These are phyloP conservation scores for Acrobasis repandana DNA, from an alignment of 2,888 invertebrate species.

Conservation along the genomic window DNA sequence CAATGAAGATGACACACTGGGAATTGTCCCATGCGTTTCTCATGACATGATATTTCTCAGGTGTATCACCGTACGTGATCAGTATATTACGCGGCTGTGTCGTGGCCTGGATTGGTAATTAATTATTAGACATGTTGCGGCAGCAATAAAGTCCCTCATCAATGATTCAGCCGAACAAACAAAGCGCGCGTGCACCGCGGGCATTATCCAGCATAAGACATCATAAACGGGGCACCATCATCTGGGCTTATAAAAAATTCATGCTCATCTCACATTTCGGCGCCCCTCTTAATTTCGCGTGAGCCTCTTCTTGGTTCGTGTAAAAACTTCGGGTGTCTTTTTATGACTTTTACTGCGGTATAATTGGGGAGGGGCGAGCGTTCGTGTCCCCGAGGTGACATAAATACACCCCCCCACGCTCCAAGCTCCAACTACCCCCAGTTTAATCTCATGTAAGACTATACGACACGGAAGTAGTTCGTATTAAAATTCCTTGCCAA, in stretches of 20 bases:
- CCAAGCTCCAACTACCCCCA: constrained; percentile 65
- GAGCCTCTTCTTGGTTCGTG: constrained; percentile 80
- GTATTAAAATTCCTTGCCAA: constrained; percentile 62
- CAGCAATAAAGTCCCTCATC: constrained; percentile 73
- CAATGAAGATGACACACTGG: background rate
- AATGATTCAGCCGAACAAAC: constrained; percentile 76
- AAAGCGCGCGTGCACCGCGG: constrained; percentile 73
- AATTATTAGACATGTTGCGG: constrained; percentile 71
- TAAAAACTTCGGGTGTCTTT: constrained; percentile 83
- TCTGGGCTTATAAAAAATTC: constrained; percentile 83
- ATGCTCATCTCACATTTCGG: constrained; percentile 83
- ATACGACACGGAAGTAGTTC: constrained; percentile 65
- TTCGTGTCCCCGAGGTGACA: constrained; percentile 81
- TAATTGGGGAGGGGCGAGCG: constrained; percentile 82
- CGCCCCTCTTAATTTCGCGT: constrained; percentile 83
- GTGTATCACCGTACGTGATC: constrained; percentile 21
- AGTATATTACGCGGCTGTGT: constrained; percentile 22
- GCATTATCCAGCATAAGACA: constrained; percentile 80
- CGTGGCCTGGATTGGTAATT: constrained; percentile 58
- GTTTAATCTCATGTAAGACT: constrained; percentile 80
- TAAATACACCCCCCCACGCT: constrained; percentile 77
- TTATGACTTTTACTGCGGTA: constrained; percentile 84
- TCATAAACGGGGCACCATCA: constrained; percentile 82
- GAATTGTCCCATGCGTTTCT: constrained; percentile 8
- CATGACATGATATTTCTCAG: constrained; percentile 31